phyloP scores from a whole-genome alignment of 2,888 invertebrate species.

The Cantharis lateralis region DNA sequence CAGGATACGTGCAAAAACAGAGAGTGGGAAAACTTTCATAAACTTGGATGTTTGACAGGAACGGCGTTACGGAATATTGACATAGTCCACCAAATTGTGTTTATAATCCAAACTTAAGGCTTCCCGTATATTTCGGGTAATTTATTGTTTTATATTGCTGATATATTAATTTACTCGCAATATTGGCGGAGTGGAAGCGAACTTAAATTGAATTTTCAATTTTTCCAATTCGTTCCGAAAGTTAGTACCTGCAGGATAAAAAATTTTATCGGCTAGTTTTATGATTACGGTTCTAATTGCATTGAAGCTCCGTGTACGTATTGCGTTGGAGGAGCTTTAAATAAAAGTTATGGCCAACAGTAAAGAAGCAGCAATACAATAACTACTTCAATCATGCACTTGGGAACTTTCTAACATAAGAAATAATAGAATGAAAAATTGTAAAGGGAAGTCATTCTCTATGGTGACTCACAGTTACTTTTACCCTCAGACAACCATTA shows the following conservation, averaged over 20 bases:
- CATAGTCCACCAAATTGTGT: constrained; percentile 24
- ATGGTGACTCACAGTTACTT: not conserved
- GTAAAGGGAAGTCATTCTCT: not conserved
- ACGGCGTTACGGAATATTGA: constrained; percentile 26
- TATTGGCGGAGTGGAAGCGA: too few relatives aligned
- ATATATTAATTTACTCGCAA: not conserved
- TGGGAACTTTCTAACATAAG: not conserved
- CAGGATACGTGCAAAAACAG: constrained; percentile 16
- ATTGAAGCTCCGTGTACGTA: not conserved
- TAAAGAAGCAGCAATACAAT: not conserved
- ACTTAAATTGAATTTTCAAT: not conserved
- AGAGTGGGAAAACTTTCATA: constrained; percentile 28
- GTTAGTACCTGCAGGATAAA: not conserved
- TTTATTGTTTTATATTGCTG: constrained; percentile 1
- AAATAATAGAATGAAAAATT: constrained; percentile 3
- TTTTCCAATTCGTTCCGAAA: not conserved
- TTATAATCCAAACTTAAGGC: constrained; percentile 14
- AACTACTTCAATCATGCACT: constrained; percentile 3
- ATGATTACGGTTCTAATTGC: not conserved
- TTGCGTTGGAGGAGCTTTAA: not conserved
- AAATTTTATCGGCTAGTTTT: not conserved
- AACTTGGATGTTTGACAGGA: constrained; percentile 28
- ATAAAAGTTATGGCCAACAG: not conserved
- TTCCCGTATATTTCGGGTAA: not conserved
- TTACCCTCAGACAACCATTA: not conserved